Evolutionary conservation across 2,113 vertebrate genomes (phyloP).

Genomic region (Platysternon megacephalum): DNA sequence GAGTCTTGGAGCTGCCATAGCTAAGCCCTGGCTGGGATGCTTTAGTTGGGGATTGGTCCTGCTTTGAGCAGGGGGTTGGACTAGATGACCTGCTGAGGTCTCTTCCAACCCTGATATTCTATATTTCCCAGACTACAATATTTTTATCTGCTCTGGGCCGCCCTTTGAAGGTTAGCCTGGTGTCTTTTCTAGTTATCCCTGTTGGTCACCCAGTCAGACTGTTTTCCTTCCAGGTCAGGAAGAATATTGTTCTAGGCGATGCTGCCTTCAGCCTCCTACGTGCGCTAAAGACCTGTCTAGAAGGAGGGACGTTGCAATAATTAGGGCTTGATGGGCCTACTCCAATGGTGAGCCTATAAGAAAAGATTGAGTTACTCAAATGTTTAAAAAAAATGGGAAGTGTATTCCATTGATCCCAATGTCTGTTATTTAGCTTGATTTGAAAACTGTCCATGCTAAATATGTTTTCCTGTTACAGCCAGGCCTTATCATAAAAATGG

Average conservation of each 20-base stretch:
- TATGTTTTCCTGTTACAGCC: neutral
- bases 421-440: neutral
- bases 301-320: neutral
- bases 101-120: too few relatives aligned
- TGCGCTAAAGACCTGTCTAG: neutral
- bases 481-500: fast-evolving
- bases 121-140: neutral
- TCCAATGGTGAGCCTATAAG: neutral
- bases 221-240: neutral
- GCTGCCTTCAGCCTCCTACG: neutral
- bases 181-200: neutral
- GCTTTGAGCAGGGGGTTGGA: too few relatives aligned
- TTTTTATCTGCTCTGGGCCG: neutral
- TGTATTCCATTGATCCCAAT: neutral
- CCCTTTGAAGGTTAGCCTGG: constrained; percentile 2
- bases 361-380: neutral
- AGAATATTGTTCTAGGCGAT: neutral
- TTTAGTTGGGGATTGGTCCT: too few relatives aligned
- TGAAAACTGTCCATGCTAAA: fast-evolving
- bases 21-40: too few relatives aligned
- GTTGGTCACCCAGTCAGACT: neutral
- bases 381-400: neutral
- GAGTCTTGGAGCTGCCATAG: neutral
- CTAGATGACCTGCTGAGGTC: too few relatives aligned
- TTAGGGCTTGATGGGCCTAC: too few relatives aligned